Evolutionary conservation across 2,888 invertebrate genomes (phyloP).

Genomic region (Phoenoteleia sp.): DNA sequence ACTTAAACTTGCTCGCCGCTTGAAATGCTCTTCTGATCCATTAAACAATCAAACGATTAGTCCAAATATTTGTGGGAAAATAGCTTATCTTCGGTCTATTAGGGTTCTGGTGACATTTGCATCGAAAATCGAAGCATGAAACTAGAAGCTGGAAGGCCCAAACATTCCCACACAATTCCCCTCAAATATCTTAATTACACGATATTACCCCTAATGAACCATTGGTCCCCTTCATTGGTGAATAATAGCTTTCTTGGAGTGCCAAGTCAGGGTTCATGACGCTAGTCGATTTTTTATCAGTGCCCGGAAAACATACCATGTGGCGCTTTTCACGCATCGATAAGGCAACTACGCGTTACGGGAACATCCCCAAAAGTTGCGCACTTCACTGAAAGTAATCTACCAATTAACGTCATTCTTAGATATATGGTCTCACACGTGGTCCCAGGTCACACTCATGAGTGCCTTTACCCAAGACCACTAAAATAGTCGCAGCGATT

Average conservation of each 20-base stretch:
- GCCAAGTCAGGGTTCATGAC: neutral
- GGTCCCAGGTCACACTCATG: constrained; percentile 27
- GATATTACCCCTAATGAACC: constrained; percentile 16
- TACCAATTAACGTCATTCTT: constrained; percentile 62
- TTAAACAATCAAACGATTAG: too few relatives aligned
- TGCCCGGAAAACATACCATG: constrained; percentile 7
- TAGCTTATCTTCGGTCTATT: too few relatives aligned
- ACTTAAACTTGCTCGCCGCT: constrained; percentile 22
- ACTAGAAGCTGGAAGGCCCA: neutral
- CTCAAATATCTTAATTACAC: constrained; percentile 22
- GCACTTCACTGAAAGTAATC: constrained; percentile 32
- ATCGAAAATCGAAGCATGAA: neutral
- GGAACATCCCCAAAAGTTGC: neutral
- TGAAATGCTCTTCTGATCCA: too few relatives aligned
- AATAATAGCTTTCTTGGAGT: constrained; percentile 21
- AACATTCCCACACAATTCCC: neutral
- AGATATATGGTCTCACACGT: constrained; percentile 50
- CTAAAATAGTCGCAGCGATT: constrained; percentile 49
- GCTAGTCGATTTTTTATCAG: constrained; percentile 1
- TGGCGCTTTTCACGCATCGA: constrained; percentile 38
- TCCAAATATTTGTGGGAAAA: constrained; percentile 33
- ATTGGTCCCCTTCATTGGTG: constrained; percentile 7
- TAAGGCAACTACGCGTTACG: neutral
- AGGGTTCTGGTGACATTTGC: too few relatives aligned
- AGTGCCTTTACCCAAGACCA: constrained; percentile 19